phyloP scores from a whole-genome alignment of 2,888 invertebrate species.

The Pandemis heparana region DNA sequence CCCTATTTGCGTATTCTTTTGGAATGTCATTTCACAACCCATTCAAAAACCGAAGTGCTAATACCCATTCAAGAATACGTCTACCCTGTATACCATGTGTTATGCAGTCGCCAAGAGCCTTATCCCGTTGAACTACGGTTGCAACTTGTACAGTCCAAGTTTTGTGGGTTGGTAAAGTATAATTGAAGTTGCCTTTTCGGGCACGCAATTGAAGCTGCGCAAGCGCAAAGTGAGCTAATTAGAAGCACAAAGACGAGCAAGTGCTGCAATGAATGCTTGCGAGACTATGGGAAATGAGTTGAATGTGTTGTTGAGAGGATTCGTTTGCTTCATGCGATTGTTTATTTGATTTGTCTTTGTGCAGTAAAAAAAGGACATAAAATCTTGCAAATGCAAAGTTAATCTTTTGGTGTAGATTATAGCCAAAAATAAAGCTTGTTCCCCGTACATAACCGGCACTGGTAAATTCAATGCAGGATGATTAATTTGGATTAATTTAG shows the following conservation, averaged over 20 bases:
- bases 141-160: background rate
- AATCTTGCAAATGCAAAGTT: too few relatives aligned
- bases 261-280: conserved; percentile 37
- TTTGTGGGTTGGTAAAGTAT: conserved; percentile 2
- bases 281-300: conserved; percentile 6
- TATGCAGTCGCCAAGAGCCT: background rate
- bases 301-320: background rate
- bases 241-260: conserved; percentile 33
- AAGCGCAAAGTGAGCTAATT: conserved; percentile 40
- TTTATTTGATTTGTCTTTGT: too few relatives aligned
- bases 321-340: too few relatives aligned
- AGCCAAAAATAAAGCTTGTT: too few relatives aligned
- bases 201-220: conserved; percentile 29
- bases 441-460: too few relatives aligned
- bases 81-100: background rate
- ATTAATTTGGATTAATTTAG: too few relatives aligned
- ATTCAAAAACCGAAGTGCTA: conserved; percentile 34
- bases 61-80: conserved; percentile 10
- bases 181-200: conserved; percentile 40
- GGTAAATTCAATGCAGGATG: too few relatives aligned
- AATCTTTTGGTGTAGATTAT: too few relatives aligned
- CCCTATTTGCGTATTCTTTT: background rate
- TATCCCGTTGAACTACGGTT: background rate
- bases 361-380: too few relatives aligned
- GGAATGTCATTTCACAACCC: conserved; percentile 10